Conservation (phyloP, 2,888 invertebrate species). For the Drosophila demipolita region DNA sequence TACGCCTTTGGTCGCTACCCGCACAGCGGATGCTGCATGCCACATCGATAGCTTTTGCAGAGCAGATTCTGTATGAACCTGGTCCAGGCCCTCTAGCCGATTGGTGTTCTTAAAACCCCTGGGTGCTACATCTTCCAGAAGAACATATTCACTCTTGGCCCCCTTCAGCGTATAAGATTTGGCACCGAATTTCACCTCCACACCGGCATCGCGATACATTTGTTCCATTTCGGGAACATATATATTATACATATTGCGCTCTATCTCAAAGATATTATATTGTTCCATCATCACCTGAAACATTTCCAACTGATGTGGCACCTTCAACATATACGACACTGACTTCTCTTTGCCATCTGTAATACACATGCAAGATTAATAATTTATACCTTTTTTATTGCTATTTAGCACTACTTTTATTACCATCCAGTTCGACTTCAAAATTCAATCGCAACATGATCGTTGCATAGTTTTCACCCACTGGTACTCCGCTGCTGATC, state of each 20-base stretch:
- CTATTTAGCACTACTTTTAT: background rate
- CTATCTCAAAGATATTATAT: conserved; percentile 68
- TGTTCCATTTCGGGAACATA: conserved; percentile 77
- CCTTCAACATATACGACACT: conserved; percentile 66
- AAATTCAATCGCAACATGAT: conserved; percentile 74
- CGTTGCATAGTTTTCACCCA: conserved; percentile 82
- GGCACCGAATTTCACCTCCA: conserved; percentile 68
- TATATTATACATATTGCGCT: conserved; percentile 71
- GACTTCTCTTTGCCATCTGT: conserved; percentile 48
- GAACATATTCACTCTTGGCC: conserved; percentile 46
- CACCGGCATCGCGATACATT: conserved; percentile 67
- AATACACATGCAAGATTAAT: background rate
- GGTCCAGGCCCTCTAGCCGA: conserved; percentile 74
- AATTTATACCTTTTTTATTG: background rate
- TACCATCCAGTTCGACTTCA: conserved; percentile 73
- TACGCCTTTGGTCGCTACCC: conserved; percentile 55
- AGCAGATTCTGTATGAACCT: conserved; percentile 66
- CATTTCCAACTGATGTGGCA: conserved; percentile 46
- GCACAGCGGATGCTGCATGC: conserved; percentile 79
- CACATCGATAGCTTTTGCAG: conserved; percentile 76
- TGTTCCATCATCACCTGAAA: conserved; percentile 41
- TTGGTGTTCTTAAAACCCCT: conserved; percentile 72
- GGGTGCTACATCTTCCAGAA: conserved; percentile 74
- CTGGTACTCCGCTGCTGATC: conserved; percentile 52
- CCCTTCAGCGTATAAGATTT: conserved; percentile 58